Percentiles rank a stretch among this genome's conserved stretches.
Conservation (phyloP, 2,888 invertebrate genomes). For the Bellardia bayeri region DNA sequence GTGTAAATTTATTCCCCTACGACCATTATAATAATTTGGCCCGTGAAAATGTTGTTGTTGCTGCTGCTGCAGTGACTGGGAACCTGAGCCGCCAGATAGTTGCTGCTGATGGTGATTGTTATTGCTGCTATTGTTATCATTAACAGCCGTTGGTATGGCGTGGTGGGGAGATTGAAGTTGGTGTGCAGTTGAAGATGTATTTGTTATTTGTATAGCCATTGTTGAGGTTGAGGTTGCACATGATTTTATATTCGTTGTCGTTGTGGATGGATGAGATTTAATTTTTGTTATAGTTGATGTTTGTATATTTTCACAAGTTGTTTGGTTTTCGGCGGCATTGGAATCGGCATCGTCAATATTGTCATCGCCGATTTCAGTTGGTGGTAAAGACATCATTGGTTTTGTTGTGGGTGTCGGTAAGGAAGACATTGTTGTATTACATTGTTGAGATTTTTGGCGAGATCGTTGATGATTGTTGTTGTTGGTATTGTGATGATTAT, state of each 20-base stretch:
- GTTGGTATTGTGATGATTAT: background rate
- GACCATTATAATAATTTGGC: slow-evolving; percentile 75
- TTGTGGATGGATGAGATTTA: slow-evolving; percentile 54
- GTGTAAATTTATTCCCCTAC: slow-evolving; percentile 71
- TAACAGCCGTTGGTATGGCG: background rate
- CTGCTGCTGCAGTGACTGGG: slow-evolving; percentile 74
- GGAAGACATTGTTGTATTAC: slow-evolving; percentile 53
- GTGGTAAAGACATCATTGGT: slow-evolving; percentile 73
- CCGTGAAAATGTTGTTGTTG: slow-evolving; percentile 74
- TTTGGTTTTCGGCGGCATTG: slow-evolving; percentile 11
- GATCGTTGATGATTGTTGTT: slow-evolving; percentile 65
- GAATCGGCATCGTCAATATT: background rate
- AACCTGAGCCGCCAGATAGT: slow-evolving; percentile 61
- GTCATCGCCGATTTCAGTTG: slow-evolving; percentile 20
- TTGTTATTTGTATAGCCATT: no score
- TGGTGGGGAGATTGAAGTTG: slow-evolving; percentile 13
- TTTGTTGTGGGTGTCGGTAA: slow-evolving; percentile 68
- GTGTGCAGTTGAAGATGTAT: slow-evolving; percentile 28
- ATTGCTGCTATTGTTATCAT: slow-evolving; percentile 69
- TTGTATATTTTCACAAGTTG: slow-evolving; percentile 27
- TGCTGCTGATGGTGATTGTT: slow-evolving; percentile 79
- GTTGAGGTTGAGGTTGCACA: no score
- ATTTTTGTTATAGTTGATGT: slow-evolving; percentile 70
- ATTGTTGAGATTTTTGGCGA: slow-evolving; percentile 63
- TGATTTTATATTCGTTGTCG: slow-evolving; percentile 58